Evolutionary conservation across 2,888 invertebrate species (phyloP).

Genomic region (Leptopterna dolabrata): DNA sequence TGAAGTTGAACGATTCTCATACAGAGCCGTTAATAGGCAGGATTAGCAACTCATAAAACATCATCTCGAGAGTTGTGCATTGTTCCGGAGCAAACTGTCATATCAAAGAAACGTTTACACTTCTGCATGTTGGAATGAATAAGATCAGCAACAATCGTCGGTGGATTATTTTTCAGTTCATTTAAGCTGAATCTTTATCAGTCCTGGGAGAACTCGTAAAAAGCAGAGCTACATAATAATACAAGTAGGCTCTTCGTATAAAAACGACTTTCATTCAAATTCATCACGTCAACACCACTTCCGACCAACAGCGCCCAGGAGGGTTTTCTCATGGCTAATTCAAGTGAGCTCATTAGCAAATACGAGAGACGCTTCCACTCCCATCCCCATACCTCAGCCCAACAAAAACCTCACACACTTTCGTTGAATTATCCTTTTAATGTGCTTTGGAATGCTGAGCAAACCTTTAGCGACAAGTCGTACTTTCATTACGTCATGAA

Average conservation of each 20-base stretch:
- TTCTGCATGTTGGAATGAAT: no score
- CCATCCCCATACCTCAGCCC: background rate
- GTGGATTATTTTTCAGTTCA: no score
- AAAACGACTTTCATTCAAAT: constrained; percentile 3
- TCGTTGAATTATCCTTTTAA: background rate
- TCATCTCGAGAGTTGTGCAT: no score
- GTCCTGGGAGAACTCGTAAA: background rate
- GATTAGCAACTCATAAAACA: no score
- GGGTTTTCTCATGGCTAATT: background rate
- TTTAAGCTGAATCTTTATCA: background rate
- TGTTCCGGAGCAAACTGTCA: no score
- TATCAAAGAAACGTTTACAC: no score
- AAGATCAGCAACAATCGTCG: no score
- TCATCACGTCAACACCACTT: background rate
- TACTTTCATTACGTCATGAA: background rate
- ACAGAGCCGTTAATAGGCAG: no score
- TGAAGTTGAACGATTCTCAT: no score
- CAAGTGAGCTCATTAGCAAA: background rate
- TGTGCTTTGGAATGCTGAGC: background rate
- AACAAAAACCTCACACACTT: background rate
- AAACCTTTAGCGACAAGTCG: background rate
- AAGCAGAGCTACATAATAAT: background rate
- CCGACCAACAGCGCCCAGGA: background rate
- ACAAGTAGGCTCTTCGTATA: background rate
- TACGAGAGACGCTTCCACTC: background rate